A percentile compares a stretch with the other conserved stretches of the same genome.
These are phyloP conservation scores for Apis laboriosa DNA, from an alignment of 1,140 invertebrate genomes.

Conservation along the genomic window DNA sequence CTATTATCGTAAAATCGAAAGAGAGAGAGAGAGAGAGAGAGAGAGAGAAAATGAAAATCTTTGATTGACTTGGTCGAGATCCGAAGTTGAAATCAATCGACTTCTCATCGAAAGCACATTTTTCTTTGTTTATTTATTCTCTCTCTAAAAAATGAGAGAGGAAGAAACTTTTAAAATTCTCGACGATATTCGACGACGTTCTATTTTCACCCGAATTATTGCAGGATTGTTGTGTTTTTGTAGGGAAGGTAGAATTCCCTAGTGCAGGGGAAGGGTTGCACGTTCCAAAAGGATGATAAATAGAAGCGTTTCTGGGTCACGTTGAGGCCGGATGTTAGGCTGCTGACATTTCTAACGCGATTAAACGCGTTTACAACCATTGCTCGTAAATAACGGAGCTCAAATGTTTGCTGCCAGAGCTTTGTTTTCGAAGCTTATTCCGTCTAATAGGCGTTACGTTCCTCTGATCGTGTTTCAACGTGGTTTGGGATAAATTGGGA, in stretches of 20 bases:
- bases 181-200: too few relatives aligned
- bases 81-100: too few relatives aligned
- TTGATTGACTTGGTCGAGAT: too few relatives aligned
- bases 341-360: conserved; percentile 41
- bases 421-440: background rate
- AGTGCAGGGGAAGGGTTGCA: too few relatives aligned
- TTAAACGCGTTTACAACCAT: conserved; percentile 28
- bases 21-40: too few relatives aligned
- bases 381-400: conserved; percentile 17
- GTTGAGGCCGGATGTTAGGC: conserved; percentile 13
- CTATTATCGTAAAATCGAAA: too few relatives aligned
- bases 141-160: background rate
- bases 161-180: background rate
- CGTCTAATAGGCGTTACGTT: background rate
- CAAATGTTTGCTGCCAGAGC: background rate
- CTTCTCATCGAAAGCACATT: too few relatives aligned
- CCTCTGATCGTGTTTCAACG: background rate
- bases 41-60: too few relatives aligned
- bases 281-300: conserved; percentile 28
- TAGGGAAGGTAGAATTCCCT: too few relatives aligned
- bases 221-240: background rate
- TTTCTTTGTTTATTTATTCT: background rate
- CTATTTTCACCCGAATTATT: background rate
- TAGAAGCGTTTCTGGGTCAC: conserved; percentile 38
- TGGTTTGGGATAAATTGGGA: too few relatives aligned